A percentile compares a stretch with the other conserved stretches of the same genome.
Evolutionary conservation across 2,113 vertebrate genomes (phyloP).

Genomic region (Rhineura floridana): DNA sequence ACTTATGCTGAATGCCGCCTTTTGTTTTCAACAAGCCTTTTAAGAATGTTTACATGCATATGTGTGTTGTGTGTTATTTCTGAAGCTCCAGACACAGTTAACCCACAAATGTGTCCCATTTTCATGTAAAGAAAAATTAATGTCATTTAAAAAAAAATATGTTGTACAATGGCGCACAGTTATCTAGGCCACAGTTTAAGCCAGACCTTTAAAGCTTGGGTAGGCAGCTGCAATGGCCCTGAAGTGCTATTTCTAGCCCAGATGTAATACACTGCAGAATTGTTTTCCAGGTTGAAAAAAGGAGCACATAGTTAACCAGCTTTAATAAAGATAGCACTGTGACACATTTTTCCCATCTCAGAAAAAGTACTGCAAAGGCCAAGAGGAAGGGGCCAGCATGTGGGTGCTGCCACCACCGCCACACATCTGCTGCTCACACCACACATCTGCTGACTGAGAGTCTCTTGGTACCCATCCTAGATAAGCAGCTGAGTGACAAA

Average conservation of each 20-base stretch:
- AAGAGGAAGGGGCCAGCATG: background rate
- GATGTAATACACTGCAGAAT: background rate
- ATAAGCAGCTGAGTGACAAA: background rate
- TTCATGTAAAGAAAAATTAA: background rate
- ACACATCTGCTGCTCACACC: background rate
- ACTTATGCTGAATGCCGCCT: slow-evolving; percentile 35
- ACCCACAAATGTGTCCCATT: slow-evolving; percentile 26
- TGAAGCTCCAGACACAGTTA: slow-evolving; percentile 43
- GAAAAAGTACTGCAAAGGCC: background rate
- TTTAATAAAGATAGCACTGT: too few species aligned
- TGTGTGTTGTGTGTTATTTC: slow-evolving; percentile 46
- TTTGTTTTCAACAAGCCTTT: slow-evolving; percentile 41
- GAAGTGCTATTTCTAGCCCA: background rate
- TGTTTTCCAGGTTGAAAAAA: background rate
- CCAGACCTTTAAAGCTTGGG: background rate
- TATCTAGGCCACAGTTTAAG: background rate
- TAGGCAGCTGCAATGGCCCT: background rate
- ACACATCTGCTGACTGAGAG: background rate
- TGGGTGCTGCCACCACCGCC: too few species aligned
- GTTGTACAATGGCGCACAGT: background rate
- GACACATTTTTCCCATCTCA: background rate
- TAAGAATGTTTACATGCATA: slow-evolving; percentile 36
- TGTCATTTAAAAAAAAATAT: slow-evolving; percentile 1
- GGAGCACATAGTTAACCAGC: background rate
- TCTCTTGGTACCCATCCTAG: background rate